Evolutionary conservation across 1,140 invertebrate genomes (phyloP), one percentile per base, ranked within the genome.

Genomic region (Muscidifurax raptorellus): DNA sequence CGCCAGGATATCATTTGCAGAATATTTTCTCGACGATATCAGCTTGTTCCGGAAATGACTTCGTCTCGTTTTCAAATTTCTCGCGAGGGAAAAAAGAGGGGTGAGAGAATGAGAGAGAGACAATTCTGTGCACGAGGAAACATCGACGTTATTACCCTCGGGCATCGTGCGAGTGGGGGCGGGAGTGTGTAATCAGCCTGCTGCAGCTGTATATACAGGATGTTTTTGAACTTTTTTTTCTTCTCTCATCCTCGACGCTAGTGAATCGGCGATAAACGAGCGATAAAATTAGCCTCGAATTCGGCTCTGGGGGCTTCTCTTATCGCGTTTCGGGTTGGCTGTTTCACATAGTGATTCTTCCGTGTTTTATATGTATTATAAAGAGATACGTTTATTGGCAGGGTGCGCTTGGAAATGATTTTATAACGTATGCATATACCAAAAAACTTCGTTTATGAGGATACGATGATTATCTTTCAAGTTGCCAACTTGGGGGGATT

Each of bases 51-150:
- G 44, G n/a, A 30, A 77, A 77, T 77, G 75, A 52, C 75, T 77
- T 59, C 47, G 75, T 77, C 75, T 77, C 47, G 47, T 77, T 77
- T 77, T 77, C 47, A 77, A 77, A 77, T 77, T 59, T 28, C 47
- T 59, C 67, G 27, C 27, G 28, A 30, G 28, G 67, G 27, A 6
- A n/a, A 59, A 59, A 59, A n/a, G 44, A 13, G n/a, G 44, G 7
- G 13, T 7, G 13, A 47, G 44, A 47, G 12, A 59, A n/a, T n/a
- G 22, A n/a, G 52, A 59, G 18, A 6, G 10, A 69, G 28, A 74
- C 71, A 74, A 40, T 40, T 5, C 52, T 59, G 18, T 59, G 10
- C 9, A 40, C 27, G 32, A 36, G 71, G 18, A 32, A 74, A 74
- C 71, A 74, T 74, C 18, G 71, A 2, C 71, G 22, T 36, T 74